phyloP scores from a whole-genome alignment of 1,140 invertebrate species.

The Drosophila tristis region DNA sequence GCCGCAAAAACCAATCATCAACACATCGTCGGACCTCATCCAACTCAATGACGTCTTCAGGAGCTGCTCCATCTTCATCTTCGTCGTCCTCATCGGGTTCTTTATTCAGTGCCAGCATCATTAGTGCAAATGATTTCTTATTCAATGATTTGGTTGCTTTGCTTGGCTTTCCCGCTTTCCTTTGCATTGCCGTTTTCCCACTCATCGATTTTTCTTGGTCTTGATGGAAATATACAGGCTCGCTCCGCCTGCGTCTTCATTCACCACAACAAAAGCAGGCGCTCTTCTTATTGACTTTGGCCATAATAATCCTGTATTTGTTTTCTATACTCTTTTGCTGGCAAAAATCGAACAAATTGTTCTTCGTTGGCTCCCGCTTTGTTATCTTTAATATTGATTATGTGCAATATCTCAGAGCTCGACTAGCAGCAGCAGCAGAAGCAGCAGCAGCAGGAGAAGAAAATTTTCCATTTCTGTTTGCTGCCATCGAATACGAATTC shows the following conservation, averaged over 20 bases:
- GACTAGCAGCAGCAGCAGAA: neutral
- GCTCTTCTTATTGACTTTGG: slow-evolving; percentile 33
- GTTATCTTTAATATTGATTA: slow-evolving; percentile 59
- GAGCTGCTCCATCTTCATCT: slow-evolving; percentile 7
- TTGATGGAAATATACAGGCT: slow-evolving; percentile 48
- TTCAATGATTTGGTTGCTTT: slow-evolving; percentile 41
- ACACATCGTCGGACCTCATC: neutral
- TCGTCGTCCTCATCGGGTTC: slow-evolving; percentile 16
- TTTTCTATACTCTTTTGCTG: slow-evolving; percentile 22
- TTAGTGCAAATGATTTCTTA: slow-evolving; percentile 69
- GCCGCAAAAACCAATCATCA: slow-evolving; percentile 19
- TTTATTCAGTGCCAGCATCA: slow-evolving; percentile 49
- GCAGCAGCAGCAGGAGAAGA: slow-evolving; percentile 1
- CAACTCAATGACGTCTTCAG: slow-evolving; percentile 4
- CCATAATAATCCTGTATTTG: slow-evolving; percentile 57
- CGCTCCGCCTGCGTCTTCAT: slow-evolving; percentile 27
- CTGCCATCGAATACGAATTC: slow-evolving; percentile 12
- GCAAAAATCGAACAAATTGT: slow-evolving; percentile 20
- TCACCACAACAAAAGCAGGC: slow-evolving; percentile 16
- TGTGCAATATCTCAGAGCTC: slow-evolving; percentile 46
- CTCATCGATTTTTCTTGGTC: slow-evolving; percentile 51
- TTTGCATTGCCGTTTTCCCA: slow-evolving; percentile 30
- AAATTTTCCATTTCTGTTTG: slow-evolving; percentile 15
- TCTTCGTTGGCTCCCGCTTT: slow-evolving; percentile 33
- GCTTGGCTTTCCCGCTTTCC: slow-evolving; percentile 6